These are phyloP conservation scores for Semotilus atromaculatus DNA, from an alignment of 2,797 vertebrate genomes.

Conservation along the genomic window DNA sequence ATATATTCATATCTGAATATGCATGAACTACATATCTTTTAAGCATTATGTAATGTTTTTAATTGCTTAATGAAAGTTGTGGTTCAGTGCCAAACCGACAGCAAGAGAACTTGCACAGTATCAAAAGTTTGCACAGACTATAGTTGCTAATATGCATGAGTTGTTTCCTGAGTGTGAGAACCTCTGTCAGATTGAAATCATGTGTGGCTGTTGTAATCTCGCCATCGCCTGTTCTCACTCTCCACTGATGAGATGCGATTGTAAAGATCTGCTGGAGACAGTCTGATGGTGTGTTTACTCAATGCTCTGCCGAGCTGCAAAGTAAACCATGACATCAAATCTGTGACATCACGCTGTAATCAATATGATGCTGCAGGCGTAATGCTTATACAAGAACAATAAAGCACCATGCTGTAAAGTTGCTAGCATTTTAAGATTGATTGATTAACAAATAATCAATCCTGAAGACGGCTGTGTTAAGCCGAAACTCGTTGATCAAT, in stretches of 20 bases:
- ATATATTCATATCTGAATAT: neutral
- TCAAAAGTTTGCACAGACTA: conserved; percentile 69
- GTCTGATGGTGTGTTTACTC: conserved; percentile 36
- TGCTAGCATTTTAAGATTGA: neutral
- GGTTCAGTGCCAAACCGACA: neutral
- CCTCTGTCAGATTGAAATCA: conserved; percentile 72
- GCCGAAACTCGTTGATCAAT: neutral
- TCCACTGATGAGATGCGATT: conserved; percentile 73
- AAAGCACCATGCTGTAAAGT: neutral
- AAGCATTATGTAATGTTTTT: neutral
- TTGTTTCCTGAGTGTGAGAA: conserved; percentile 69
- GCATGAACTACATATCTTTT: neutral
- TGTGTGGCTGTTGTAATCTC: conserved; percentile 66
- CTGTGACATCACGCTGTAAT: conserved; percentile 18
- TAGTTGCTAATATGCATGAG: conserved; percentile 69
- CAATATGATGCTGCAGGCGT: conserved; percentile 12
- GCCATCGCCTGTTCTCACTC: conserved; percentile 44
- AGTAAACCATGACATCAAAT: conserved; percentile 30
- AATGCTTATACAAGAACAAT: conserved; percentile 1
- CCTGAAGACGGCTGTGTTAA: neutral
- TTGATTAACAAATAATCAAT: neutral
- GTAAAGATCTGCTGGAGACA: conserved; percentile 41
- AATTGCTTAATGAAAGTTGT: neutral
- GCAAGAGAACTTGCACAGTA: neutral
- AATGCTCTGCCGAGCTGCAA: conserved; percentile 29